Evolutionary conservation across 37 sponge, comb jelly and placozoan species (phyloP), one percentile per base, ranked within the genome.

Genomic region (Ephydatia muelleri): DNA sequence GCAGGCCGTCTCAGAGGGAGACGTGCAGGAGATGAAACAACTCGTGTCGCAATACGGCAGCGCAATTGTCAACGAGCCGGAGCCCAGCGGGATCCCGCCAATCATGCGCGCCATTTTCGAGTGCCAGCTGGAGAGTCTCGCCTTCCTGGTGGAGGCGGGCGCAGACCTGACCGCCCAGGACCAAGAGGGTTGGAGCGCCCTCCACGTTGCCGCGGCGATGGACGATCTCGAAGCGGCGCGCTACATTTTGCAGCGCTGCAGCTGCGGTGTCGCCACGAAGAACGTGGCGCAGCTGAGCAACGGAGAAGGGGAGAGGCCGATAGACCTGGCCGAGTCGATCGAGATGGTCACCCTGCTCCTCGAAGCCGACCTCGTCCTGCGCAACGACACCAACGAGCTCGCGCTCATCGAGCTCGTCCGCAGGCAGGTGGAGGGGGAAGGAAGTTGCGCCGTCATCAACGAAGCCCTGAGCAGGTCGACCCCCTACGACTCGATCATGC

Each of bases 171-270:
- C 82, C 0, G 33, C 76, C 25, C 23, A 28, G 21, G 88, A 87
- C 80, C 49, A 43, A 0, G 82, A 87, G 23, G 82, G 82, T 0
- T 87, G 88, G 88, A 87, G 48, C 6, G 78, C 57, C 14, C 82
- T 87, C 28, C 88, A 87, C 38, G 82, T 83, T 2, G 88, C 88
- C 12, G 88, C 76, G 13, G 77, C 78, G 26, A 81, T 85, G 67
- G 82, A 75, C 30, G 82, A 87, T 82, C 26, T 82, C 0, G 47
- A 83, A 22, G 82, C 88, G 40, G 82, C 78, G 28, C 81, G 65
- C n/a, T 76, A 30, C 67, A 82, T 87, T 43, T 26, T 87, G 14
- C 70, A 3, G 35, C 82, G 26, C 65, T 65, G 64, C 36, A 76
- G n/a, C 25, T 74, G 22, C 14, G 81, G 28, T 81, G 64, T 32